Base-by-base conservation (phyloP, 2,113 vertebrate genomes). In the Pipra filicauda region DNA sequence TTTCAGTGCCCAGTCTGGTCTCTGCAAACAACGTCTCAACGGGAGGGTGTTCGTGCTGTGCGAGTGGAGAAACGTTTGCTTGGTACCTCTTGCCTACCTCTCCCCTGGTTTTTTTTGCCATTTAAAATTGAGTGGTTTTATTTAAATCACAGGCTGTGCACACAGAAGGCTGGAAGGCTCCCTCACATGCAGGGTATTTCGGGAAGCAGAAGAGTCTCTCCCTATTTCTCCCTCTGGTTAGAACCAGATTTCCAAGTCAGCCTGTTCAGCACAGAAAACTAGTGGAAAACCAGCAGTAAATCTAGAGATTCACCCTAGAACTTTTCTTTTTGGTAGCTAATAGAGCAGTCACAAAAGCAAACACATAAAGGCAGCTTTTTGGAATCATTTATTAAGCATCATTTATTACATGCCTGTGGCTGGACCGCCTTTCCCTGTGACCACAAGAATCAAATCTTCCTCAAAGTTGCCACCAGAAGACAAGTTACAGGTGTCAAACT, bases 361-460 rank as follows among this genome's bases (percentile, higher is more conserved):
- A 96, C 96, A 84, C 89, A 59, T 88, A 93, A 91, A 96, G 95
- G 84, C 83, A 94, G 87, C 84, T 97, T 97, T 96, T 96, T 83
- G 71, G 85, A 97, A 93, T 91, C 51, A 93, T 97, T 97, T 97
- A 97, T 97, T 97, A 93, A 95, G 58, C 88, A 93, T 88, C 85
- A 83, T 85, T 92, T 91, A 73, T 94, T 95, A 97, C 93, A 95
- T 96, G 93, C 85, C 94, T 89, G 87, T 79, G 89, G 79, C 87
- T 96, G 83, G 91, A 89, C 91, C 3, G 69, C 94, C 89, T 62
- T 96, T 89, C 90, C 85, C 83, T 87, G 86, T 79, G 92, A 78
- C 72, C 93, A 93, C 86, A 97, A 86, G 95, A 94, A 92, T 57
- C 69, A 95, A 75, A 64, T 97, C 94, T 84, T 96, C 95, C 70